Percentiles rank a stretch among this genome's conserved stretches.
These are phyloP conservation scores for Aleiodes sp. DNA, from an alignment of 1,140 invertebrate species.

Conservation along the genomic window DNA sequence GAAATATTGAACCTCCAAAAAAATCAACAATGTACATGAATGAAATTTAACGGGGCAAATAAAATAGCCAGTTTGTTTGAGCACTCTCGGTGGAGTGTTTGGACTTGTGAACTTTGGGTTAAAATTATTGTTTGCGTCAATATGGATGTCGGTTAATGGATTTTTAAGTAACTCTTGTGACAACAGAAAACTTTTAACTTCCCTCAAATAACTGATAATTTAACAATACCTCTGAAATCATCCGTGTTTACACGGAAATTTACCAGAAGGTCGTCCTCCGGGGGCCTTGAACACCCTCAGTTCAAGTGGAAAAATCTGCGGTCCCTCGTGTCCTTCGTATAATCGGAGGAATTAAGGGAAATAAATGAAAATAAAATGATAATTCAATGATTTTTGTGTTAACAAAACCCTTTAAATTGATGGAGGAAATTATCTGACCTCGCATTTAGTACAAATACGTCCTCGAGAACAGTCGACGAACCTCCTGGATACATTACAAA, in stretches of 20 bases:
- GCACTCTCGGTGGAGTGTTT: background rate
- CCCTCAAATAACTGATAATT: too few species aligned
- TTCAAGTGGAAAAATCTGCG: background rate
- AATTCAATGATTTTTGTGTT: background rate
- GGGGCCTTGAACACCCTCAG: background rate
- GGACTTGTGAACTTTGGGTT: background rate
- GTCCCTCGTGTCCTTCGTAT: background rate
- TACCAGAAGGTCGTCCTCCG: background rate
- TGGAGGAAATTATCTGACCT: background rate
- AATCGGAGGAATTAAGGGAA: background rate
- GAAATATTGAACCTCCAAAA: too few species aligned
- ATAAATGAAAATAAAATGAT: background rate
- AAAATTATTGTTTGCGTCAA: background rate
- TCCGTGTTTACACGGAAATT: constrained; percentile 4
- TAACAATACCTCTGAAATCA: background rate
- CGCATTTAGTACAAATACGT: constrained; percentile 8
- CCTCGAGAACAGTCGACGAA: constrained; percentile 32
- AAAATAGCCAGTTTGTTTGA: background rate
- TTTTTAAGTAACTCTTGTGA: background rate
- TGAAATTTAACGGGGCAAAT: too few species aligned
- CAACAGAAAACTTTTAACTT: background rate
- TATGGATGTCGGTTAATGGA: background rate
- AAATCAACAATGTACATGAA: too few species aligned
- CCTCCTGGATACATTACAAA: constrained; percentile 10
- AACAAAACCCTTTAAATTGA: background rate